Percentiles rank a stretch among this genome's conserved stretches.
Conservation (phyloP, 2,113 vertebrate species). For the Zapornia atra region DNA sequence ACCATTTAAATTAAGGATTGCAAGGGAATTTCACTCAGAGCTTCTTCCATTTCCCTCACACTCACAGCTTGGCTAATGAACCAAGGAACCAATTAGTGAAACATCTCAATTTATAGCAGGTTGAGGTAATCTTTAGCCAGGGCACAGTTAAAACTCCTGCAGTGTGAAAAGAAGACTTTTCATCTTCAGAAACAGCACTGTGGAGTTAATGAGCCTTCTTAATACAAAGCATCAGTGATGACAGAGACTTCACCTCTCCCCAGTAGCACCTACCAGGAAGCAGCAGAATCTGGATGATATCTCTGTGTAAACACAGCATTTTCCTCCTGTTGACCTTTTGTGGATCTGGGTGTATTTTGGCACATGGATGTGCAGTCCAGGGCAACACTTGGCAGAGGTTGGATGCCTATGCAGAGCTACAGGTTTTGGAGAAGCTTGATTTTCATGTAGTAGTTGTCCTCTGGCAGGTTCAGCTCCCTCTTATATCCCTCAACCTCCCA, state of each 20-base stretch:
- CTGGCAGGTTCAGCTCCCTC: not conserved
- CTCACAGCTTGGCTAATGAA: constrained; percentile 48
- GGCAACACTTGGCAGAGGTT: rapidly evolving
- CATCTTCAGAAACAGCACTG: not conserved
- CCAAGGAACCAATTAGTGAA: constrained; percentile 62
- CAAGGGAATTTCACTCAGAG: not conserved
- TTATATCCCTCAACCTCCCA: not conserved
- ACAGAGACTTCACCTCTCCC: not conserved
- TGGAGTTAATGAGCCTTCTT: constrained; percentile 13
- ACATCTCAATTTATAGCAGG: constrained; percentile 43
- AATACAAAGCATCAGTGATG: not conserved
- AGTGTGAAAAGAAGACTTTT: constrained; percentile 13
- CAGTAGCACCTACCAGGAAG: not conserved
- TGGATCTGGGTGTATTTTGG: not conserved
- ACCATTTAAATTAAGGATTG: constrained; percentile 30
- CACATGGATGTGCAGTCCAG: rapidly evolving
- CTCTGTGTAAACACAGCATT: rapidly evolving
- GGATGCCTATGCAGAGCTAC: rapidly evolving
- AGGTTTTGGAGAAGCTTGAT: not conserved
- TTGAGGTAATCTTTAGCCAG: constrained; percentile 52
- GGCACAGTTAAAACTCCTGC: constrained; percentile 32
- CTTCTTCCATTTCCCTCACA: constrained; percentile 20
- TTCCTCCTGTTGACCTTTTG: not conserved
- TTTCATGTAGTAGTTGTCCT: not conserved
- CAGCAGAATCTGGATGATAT: not conserved